phyloP scores from a whole-genome alignment of 2,113 vertebrate species.

The Ahaetulla prasina region DNA sequence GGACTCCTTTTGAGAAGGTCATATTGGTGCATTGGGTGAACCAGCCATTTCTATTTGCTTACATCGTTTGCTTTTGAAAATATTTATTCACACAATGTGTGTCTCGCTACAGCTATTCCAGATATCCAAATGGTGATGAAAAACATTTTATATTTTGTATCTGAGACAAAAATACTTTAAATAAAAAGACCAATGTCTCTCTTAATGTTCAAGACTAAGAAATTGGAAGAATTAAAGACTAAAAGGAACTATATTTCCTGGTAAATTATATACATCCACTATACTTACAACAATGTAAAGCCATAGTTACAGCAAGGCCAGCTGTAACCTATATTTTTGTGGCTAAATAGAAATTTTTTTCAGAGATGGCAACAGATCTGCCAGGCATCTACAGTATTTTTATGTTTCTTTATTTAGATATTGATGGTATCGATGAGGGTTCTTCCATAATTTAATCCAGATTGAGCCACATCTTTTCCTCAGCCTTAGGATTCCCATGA shows the following conservation, averaged over 20 bases:
- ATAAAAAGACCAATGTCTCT: not conserved
- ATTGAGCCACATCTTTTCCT: not conserved
- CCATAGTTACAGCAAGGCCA: not conserved
- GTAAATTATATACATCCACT: not conserved
- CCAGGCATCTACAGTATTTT: not conserved
- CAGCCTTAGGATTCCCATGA: not conserved
- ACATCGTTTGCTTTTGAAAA: not conserved
- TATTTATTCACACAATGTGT: not conserved
- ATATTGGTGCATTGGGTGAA: not conserved
- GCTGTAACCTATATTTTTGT: not conserved
- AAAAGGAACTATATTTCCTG: not conserved
- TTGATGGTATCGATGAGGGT: not conserved
- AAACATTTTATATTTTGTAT: not conserved
- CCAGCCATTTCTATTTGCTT: not conserved
- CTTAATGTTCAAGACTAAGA: not conserved
- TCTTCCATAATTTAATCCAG: not conserved
- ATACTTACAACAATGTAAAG: not conserved
- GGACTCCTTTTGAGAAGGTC: not conserved
- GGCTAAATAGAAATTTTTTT: not conserved
- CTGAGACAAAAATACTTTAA: not conserved
- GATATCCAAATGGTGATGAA: not conserved
- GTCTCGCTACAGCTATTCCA: not conserved
- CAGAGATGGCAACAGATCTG: not conserved
- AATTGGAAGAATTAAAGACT: not conserved
- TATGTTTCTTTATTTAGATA: not conserved